Evolutionary conservation across 2,888 invertebrate species (phyloP), one percentile per base, ranked within the genome.

Genomic region (Sepioteuthis lessoniana): DNA sequence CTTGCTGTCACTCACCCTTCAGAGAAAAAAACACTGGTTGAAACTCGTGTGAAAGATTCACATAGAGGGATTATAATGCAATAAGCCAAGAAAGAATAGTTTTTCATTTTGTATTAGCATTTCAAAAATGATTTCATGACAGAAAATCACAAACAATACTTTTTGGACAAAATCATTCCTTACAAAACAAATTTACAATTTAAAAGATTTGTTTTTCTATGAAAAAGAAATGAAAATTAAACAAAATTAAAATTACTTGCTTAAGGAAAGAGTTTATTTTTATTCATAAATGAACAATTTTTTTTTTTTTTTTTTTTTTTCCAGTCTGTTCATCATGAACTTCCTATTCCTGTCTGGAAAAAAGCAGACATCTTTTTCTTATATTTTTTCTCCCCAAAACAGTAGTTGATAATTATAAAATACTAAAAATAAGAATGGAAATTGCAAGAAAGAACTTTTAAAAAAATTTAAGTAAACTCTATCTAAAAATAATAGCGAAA

Each of bases 341-440:
- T 76, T 76, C n/a, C 76, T 76, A 76, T 76, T 76, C 35, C 35
- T 76, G 76, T n/a, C n/a, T 35, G 76, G 19, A 76, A 76, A 76
- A 76, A 13, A 16, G 16, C 76, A 76, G n/a, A 76, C 76, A n/a
- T n/a, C 35, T 13, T 76, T 35, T 35, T 16, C 76, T n/a, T 76
- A n/a, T 10, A n/a, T 76, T 76, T 76, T 76, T n/a, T 19, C n/a
- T n/a, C n/a, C 0, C 7, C n/a, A 76, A 76, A 76, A 76, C 76
- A n/a, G 76, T n/a, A 10, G 13, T 76, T 76, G 76, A 76, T 76
- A 76, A 76, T 76, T 76, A 76, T 76, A 76, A 76, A 31, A 76
- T 42, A 76, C 76, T 76, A 76, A 76, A n/a, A 76, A 76, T 76
- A n/a, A 76, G n/a, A 76, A 76, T 76, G 76, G 76, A 35, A 76